Evolutionary conservation across 2,888 invertebrate genomes (phyloP), one percentile per base, ranked within the genome.

Genomic region (Eupithecia subumbrata): DNA sequence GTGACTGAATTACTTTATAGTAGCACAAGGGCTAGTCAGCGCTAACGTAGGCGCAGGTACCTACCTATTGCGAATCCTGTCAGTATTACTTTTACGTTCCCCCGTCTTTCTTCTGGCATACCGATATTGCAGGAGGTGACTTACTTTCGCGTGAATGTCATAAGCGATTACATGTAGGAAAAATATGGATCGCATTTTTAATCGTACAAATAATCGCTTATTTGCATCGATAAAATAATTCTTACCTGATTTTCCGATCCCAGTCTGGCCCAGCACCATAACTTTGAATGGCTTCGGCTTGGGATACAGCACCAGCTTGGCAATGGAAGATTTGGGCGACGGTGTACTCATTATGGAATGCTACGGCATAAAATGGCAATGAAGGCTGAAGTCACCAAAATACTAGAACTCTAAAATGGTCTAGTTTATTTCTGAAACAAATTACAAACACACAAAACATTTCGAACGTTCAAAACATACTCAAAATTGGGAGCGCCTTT

Each of bases 191-290:
- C 45, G 43, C 43, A 14, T 43, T 43, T 45, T 18, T 45, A 2
- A 18, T 18, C 45, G 4, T 5, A 18, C 45, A n/a, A n/a, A n/a
- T 18, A 45, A 45, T 45, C 12, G 4, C 14, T 9, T 45, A 4
- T 45, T 45, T 5, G 45, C 45, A 12, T 45, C 14, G 9, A 12
- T 69, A 18, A 71, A 14, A 64, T n/a, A 11, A 8, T 72, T 9
- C 43, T 75, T 91, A 97, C 97, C 97, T 83, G 97, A 97, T 92
- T 98, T 98, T 16, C 98, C 98, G 72, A 98, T 97, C 68, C 97
- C 97, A 34, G 96, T 96, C 85, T 97, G 97, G 5, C 98, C 98
- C 45, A 98, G 90, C 9, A 98, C 96, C 96, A 97, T 97, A 12
- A 97, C 95, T 89, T 96, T 97, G 78, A 97, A 95, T 0, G 97